These are phyloP conservation scores for Merops nubicus DNA, from an alignment of 2,113 vertebrate species.

Conservation along the genomic window DNA sequence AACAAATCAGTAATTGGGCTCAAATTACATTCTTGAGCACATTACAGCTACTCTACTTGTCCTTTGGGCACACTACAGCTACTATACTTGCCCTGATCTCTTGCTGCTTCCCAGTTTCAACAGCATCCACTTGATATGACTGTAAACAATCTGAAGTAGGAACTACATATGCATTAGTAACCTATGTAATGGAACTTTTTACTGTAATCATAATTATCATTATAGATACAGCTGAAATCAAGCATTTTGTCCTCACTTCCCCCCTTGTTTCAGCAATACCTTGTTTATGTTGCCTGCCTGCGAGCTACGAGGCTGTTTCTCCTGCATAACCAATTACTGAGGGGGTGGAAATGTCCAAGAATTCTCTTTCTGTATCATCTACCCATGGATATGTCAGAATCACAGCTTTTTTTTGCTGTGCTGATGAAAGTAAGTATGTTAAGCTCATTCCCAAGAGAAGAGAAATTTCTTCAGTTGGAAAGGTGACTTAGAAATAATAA, in stretches of 20 bases:
- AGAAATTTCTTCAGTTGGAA: neutral
- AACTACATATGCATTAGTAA: neutral
- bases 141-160: neutral
- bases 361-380: neutral
- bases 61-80: neutral
- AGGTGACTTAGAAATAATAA: neutral
- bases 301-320: neutral
- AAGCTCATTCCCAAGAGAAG: neutral
- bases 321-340: neutral
- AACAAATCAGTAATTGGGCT: neutral
- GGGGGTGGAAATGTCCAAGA: neutral
- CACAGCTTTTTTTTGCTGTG: neutral
- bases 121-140: neutral
- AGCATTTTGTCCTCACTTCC: neutral
- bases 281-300: neutral
- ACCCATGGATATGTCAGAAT: neutral
- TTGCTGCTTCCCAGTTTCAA: neutral
- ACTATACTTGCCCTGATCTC: neutral
- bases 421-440: neutral
- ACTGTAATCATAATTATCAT: neutral
- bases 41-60: neutral
- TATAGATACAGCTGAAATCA: neutral
- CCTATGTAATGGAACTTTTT: neutral
- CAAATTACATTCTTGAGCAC: neutral
- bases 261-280: neutral